Percentiles rank a stretch among this genome's conserved stretches.
phyloP scores from a whole-genome alignment of 1,140 invertebrate genomes.

The Drosophila bifasciata region DNA sequence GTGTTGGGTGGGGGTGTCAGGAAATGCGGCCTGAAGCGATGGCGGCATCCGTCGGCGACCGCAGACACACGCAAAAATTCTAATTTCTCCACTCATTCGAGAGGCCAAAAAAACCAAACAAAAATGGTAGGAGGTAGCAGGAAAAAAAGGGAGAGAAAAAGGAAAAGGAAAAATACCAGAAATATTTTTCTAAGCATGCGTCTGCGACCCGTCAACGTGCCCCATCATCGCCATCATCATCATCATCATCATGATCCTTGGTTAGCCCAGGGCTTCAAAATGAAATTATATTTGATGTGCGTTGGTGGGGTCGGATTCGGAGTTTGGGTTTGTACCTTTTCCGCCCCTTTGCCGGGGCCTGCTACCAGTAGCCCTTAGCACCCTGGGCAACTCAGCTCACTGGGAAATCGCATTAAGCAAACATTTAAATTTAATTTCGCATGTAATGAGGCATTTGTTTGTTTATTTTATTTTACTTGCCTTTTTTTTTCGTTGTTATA shows the following conservation, averaged over 20 bases:
- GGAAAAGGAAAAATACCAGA: constrained; percentile 68
- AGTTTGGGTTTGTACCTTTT: constrained; percentile 62
- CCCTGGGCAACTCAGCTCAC: constrained; percentile 67
- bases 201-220: constrained; percentile 39
- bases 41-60: constrained; percentile 69
- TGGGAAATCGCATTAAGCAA: constrained; percentile 80
- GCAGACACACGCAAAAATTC: constrained; percentile 73
- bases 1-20: constrained; percentile 45
- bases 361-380: constrained; percentile 34
- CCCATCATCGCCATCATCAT: constrained; percentile 22
- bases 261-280: constrained; percentile 79
- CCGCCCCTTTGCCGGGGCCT: constrained; percentile 46
- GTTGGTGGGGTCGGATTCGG: constrained; percentile 16
- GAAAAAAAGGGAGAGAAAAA: constrained; percentile 9
- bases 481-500: constrained; percentile 19
- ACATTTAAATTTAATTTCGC: constrained; percentile 84
- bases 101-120: constrained; percentile 37
- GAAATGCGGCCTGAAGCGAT: constrained; percentile 55
- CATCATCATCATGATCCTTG: constrained; percentile 53
- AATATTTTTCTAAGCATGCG: constrained; percentile 80
- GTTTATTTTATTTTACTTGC: constrained; percentile 68
- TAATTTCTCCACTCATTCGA: constrained; percentile 71
- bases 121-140: neutral
- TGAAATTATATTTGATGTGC: constrained; percentile 81
- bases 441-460: constrained; percentile 84